Evolutionary conservation across 2,113 vertebrate species (phyloP).

Genomic region (Oryzias celebensis): DNA sequence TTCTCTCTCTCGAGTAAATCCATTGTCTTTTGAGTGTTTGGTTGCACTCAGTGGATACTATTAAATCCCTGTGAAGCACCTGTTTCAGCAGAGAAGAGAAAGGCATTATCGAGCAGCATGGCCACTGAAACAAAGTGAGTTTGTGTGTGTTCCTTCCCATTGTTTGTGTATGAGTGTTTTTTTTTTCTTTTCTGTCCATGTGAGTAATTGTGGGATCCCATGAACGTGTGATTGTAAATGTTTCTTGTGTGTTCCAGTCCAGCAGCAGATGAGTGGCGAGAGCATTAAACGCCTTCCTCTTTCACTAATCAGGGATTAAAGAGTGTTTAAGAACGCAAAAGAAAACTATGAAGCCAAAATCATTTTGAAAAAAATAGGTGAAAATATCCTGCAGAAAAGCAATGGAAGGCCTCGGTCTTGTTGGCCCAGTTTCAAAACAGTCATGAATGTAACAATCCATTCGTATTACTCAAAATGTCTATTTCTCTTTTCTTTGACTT

Average conservation of each 20-base stretch:
- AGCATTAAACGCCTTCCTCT: constrained; percentile 62
- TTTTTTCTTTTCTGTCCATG: neutral
- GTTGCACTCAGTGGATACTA: constrained; percentile 26
- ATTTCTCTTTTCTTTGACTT: no score
- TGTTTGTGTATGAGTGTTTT: constrained; percentile 10
- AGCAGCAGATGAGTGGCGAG: constrained; percentile 54
- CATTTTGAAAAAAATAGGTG: neutral
- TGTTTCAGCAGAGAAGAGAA: constrained; percentile 24
- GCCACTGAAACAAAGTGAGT: neutral
- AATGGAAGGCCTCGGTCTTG: neutral
- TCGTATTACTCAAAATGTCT: no score
- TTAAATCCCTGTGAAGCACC: constrained; percentile 43
- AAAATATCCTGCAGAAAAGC: no score
- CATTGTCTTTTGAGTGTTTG: constrained; percentile 32
- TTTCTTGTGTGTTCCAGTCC: constrained; percentile 60
- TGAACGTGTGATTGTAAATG: constrained; percentile 19
- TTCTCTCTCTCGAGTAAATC: constrained; percentile 26
- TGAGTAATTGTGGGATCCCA: constrained; percentile 13
- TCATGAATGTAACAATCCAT: neutral
- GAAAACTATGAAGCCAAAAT: constrained; percentile 54
- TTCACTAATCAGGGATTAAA: constrained; percentile 70
- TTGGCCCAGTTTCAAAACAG: neutral
- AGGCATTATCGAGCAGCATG: neutral
- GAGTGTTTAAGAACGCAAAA: constrained; percentile 64
- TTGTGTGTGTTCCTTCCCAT: neutral